Evolutionary conservation across 2,113 vertebrate species (phyloP).

Genomic region (Entelurus aequoreus): DNA sequence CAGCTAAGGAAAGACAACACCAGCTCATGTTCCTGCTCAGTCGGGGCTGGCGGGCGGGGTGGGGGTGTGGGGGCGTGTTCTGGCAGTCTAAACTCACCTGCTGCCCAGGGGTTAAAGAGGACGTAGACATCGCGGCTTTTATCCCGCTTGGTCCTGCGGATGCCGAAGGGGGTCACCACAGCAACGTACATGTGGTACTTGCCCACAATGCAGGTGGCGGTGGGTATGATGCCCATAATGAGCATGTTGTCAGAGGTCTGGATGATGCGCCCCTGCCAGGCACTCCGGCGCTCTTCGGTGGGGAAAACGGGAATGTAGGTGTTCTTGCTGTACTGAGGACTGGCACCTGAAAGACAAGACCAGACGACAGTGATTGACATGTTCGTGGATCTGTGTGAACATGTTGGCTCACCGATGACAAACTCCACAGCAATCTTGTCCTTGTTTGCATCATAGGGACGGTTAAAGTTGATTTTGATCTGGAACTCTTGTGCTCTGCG

Average conservation of each 20-base stretch:
- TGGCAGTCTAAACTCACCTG: conserved; percentile 61
- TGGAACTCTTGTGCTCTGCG: conserved; percentile 85
- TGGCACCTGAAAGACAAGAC: conserved; percentile 70
- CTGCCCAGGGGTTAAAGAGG: conserved; percentile 92
- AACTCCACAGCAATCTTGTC: conserved; percentile 89
- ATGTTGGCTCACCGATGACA: conserved; percentile 80
- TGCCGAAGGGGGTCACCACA: conserved; percentile 80
- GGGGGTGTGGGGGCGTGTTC: background rate
- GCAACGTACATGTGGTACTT: conserved; percentile 87
- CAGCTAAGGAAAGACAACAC: conserved; percentile 65
- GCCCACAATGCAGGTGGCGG: conserved; percentile 81
- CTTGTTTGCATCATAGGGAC: conserved; percentile 71
- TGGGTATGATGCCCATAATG: conserved; percentile 79
- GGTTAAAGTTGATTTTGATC: conserved; percentile 79
- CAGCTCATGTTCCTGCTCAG: too few species aligned
- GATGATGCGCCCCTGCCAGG: conserved; percentile 79
- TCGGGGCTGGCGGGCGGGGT: too few species aligned
- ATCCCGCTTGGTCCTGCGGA: conserved; percentile 79
- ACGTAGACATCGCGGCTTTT: conserved; percentile 75
- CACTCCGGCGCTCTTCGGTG: conserved; percentile 61
- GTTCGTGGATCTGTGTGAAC: background rate
- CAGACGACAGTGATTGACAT: background rate
- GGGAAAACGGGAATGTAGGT: conserved; percentile 83
- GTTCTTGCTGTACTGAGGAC: conserved; percentile 85
- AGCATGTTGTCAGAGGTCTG: conserved; percentile 61